Base-by-base conservation (phyloP, 2,113 vertebrate genomes). In the Chinchilla lanigera region DNA sequence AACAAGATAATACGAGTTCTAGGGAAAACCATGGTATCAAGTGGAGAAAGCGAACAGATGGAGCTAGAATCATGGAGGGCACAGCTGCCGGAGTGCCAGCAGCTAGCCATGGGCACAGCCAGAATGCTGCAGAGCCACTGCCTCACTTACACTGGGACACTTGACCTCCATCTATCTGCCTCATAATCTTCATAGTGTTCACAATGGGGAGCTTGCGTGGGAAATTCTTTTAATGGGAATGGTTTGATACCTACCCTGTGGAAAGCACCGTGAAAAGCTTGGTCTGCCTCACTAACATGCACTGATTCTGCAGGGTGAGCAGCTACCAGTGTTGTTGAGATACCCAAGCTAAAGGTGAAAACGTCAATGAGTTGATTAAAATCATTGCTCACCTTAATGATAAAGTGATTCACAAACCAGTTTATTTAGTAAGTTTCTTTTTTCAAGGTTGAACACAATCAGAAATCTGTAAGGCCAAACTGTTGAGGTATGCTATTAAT, bases 341-440 rank as follows among this genome's bases (percentile, higher is more conserved):
- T 22, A 58, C 82, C 73, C 82, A 81, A 89, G 54, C 47, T 17
- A 22, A n/a, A 33, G 60, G 41, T n/a, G 41, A 44, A 92, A 89
- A 41, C 1, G 20, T 22, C 33, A 0, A 8, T 3, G 30, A 75
- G 78, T 7, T 54, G 82, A 81, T 56, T 26, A 47, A 87, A 86
- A 82, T 35, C 52, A 5, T 63, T 71, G 75, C 77, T 92, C 20
- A 13, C 38, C 50, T 85, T 83, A 33, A 84, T 89, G 91, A 96
- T 88, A 73, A 96, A 98, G 47, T 3, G 20, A 86, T 41, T 87
- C 17, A 0, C 50, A 60, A n/a, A 96, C 28, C 65, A 86, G 82
- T 91, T 96, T 90, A 90, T 63, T 47, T 86, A 88, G 94, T 81
- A 82, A 84, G 86, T 86, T 92, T 89, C 16, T 82, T 96, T 58